Evolutionary conservation across 2,888 invertebrate genomes (phyloP).

Genomic region (Podotricha telesiphe): DNA sequence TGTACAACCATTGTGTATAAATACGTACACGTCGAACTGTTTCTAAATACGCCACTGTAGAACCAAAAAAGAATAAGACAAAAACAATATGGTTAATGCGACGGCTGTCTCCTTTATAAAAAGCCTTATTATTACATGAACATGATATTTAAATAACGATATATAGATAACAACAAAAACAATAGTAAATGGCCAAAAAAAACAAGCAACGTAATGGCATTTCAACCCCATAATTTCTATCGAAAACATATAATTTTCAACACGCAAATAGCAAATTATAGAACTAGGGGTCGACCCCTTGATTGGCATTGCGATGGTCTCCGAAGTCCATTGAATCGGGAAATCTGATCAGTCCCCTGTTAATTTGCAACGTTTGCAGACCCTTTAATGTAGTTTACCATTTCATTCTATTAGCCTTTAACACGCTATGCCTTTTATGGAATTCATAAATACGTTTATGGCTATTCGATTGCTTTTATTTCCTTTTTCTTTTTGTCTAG

Average conservation of each 20-base stretch:
- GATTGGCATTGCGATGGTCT: slow-evolving; percentile 80
- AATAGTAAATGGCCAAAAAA: slow-evolving; percentile 1
- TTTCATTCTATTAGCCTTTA: slow-evolving; percentile 63
- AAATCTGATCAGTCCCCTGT: slow-evolving; percentile 78
- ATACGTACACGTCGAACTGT: no score
- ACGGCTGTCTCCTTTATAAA: no score
- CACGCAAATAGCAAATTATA: slow-evolving; percentile 47
- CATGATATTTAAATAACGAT: not conserved
- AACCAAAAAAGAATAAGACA: no score
- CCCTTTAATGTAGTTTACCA: slow-evolving; percentile 59
- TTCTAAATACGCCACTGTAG: no score
- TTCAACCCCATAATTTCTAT: slow-evolving; percentile 17
- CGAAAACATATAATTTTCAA: slow-evolving; percentile 32
- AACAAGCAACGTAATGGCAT: slow-evolving; percentile 5
- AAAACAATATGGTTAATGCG: no score
- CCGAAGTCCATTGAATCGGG: slow-evolving; percentile 69
- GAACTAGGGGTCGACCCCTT: slow-evolving; percentile 51
- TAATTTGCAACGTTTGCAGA: slow-evolving; percentile 72
- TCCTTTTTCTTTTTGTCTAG: not conserved
- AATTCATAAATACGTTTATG: slow-evolving; percentile 10
- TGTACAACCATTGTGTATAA: no score
- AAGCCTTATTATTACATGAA: not conserved
- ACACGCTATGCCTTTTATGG: slow-evolving; percentile 38
- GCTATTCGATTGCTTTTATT: not conserved
- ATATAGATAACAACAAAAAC: slow-evolving; percentile 12